These are phyloP conservation scores for Gobio gobio DNA, from an alignment of 2,113 vertebrate species.

Conservation along the genomic window DNA sequence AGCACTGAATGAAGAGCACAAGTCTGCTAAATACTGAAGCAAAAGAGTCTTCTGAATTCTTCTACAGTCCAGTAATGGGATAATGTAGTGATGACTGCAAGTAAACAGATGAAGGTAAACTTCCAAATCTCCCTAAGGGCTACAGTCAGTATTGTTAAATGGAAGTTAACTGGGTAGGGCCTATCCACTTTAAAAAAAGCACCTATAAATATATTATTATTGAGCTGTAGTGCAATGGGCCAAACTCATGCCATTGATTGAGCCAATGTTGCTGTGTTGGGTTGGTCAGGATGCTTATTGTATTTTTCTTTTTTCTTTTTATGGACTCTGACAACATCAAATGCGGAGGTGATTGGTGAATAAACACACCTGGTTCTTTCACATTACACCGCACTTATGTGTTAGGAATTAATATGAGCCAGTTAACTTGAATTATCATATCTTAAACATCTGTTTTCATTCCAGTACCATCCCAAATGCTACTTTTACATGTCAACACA, in stretches of 20 bases:
- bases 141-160: neutral
- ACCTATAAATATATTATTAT: neutral
- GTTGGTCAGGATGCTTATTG: neutral
- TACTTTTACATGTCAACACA: constrained; percentile 14
- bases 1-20: neutral
- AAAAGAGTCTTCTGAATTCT: neutral
- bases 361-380: neutral
- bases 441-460: constrained; percentile 32
- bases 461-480: constrained; percentile 4
- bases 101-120: constrained; percentile 8
- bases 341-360: neutral
- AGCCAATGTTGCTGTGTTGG: neutral
- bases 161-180: neutral
- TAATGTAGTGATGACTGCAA: neutral
- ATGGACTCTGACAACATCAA: neutral
- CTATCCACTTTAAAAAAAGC: neutral
- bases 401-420: constrained; percentile 12
- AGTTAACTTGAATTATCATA: neutral
- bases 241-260: neutral
- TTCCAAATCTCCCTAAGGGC: neutral
- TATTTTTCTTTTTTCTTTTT: neutral
- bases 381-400: neutral
- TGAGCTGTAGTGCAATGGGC: neutral
- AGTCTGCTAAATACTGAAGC: neutral
- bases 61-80: neutral